A percentile compares a stretch with the other conserved stretches of the same genome.
phyloP scores from a whole-genome alignment of 2,113 vertebrate genomes.

The Neolamprologus sp. region DNA sequence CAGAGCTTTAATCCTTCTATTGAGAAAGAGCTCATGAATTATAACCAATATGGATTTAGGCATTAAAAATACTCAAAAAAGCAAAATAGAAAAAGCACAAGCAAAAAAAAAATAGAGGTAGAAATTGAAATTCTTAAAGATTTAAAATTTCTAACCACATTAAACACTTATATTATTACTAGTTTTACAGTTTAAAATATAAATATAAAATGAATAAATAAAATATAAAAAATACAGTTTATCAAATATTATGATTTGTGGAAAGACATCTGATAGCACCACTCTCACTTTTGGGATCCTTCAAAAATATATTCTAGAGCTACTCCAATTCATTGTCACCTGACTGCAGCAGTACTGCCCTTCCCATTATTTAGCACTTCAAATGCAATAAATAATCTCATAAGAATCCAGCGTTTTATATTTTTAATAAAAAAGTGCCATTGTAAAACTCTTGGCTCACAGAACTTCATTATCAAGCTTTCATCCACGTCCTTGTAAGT shows the following conservation, averaged over 20 bases:
- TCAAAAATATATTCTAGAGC: neutral
- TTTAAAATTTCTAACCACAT: neutral
- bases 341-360: neutral
- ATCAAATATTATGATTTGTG: neutral
- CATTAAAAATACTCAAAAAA: neutral
- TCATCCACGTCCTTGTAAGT: neutral
- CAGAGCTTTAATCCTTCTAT: neutral
- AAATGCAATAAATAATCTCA: neutral
- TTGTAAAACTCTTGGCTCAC: neutral
- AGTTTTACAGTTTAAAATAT: neutral
- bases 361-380: neutral
- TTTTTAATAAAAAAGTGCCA: neutral
- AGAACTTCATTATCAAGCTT: neutral
- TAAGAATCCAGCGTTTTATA: neutral
- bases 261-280: neutral
- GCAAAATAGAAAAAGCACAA: neutral
- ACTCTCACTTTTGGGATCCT: neutral
- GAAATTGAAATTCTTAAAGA: neutral
- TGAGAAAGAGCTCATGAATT: neutral
- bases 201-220: too few species aligned
- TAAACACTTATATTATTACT: neutral
- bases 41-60: neutral
- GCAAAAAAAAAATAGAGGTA: neutral
- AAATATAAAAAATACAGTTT: neutral
- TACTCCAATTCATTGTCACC: neutral